Base-by-base conservation (phyloP, 2,113 vertebrate genomes). In the Triplophysa tibetana region DNA sequence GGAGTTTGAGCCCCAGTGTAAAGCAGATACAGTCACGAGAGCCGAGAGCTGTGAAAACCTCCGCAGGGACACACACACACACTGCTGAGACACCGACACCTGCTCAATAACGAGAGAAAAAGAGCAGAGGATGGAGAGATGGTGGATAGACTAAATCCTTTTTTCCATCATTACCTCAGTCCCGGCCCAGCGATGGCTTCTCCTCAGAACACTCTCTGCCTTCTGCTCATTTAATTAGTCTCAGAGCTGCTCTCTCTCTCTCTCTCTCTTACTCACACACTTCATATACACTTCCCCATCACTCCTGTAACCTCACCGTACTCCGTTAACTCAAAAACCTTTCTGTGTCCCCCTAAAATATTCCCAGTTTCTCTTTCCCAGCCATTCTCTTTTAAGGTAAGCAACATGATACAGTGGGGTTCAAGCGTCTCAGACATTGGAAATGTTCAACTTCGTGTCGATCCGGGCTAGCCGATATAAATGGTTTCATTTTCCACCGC, bases 191-290 rank as follows among this genome's bases (percentile, higher is more conserved):
- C 76, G 38, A 69, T 75, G 74, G 83, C 79, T 80, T 82, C 70
- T 83, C 74, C 63, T 65, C 75, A 81, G 81, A 85, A 81, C 81
- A 79, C 64, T 70, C 29, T 50, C 77, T 82, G 85, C 69, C 89
- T 87, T 85, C 88, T 91, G 91, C 87, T 90, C 87, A 87, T 88
- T 91, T 93, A 93, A 93, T 93, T 91, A 93, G 92, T 93, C 92
- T 93, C 92, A 90, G 90, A 92, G 92, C 90, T 89, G 87, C 90
- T 87, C 54, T 74, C 88, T 75, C 78, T 16, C 58, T 50, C 54
- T 7, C 23, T 1, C n/a, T 41, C 74, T 6, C 60, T 6, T 41
- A 38, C 75, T 19, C 76, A 45, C 65, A 45, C 64, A 58, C 77
- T 69, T 33, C 54, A 24, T 19, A 56, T 45, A 43, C 33, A 56